Percentiles rank a stretch among this genome's conserved stretches.
Evolutionary conservation across 2,888 invertebrate genomes (phyloP).

Genomic region (Lepidocyrtoides sp.): DNA sequence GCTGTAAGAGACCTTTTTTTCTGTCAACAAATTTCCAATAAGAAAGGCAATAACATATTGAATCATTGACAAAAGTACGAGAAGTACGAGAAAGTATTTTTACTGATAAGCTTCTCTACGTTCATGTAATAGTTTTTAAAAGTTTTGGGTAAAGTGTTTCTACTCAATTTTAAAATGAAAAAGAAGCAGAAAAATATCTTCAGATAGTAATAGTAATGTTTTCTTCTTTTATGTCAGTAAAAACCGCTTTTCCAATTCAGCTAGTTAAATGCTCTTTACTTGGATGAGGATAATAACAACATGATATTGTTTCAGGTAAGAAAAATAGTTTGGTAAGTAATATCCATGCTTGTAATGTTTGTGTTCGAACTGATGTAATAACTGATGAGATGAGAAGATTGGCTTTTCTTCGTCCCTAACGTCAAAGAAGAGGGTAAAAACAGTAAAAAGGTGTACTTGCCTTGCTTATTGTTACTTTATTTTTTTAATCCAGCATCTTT

Average conservation of each 20-base stretch:
- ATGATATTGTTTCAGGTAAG: neutral
- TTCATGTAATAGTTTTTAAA: no score
- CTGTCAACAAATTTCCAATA: no score
- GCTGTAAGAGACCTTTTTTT: no score
- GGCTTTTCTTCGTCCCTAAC: neutral
- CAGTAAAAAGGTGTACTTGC: no score
- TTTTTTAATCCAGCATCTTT: no score
- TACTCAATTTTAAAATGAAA: neutral
- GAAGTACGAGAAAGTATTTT: no score
- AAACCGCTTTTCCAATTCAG: constrained; percentile 22
- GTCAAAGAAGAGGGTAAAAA: no score
- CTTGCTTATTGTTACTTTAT: neutral
- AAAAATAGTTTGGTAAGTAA: constrained; percentile 2
- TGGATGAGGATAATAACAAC: neutral
- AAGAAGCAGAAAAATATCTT: neutral
- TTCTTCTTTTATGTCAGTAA: neutral
- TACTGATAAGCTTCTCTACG: no score
- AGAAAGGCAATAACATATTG: no score
- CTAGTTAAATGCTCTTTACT: constrained; percentile 35
- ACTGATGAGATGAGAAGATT: constrained; percentile 41
- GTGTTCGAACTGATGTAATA: constrained; percentile 50
- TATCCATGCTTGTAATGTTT: constrained; percentile 48
- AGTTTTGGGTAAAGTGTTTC: no score
- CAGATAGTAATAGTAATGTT: neutral
- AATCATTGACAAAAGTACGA: no score